Conservation (phyloP, 2,113 vertebrate genomes). For the Chrysemys picta region DNA sequence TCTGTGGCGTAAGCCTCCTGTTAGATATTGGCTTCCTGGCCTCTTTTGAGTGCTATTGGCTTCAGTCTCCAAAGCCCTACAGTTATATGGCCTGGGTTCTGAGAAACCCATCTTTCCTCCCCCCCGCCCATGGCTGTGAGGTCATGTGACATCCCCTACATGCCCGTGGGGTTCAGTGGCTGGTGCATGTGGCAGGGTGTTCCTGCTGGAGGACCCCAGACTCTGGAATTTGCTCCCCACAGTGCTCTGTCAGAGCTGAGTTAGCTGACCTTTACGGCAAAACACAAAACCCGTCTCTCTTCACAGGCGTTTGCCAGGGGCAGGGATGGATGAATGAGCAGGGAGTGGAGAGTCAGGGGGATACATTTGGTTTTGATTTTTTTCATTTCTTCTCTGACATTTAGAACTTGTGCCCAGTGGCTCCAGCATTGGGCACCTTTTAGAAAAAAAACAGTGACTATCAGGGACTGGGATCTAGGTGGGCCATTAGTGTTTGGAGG, state of each 20-base stretch:
- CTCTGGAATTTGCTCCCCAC: not conserved
- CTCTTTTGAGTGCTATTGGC: slow-evolving; percentile 58
- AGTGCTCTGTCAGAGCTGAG: not conserved
- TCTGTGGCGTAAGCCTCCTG: not conserved
- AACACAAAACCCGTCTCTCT: not conserved
- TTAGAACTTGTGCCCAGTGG: not conserved
- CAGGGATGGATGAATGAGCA: not conserved
- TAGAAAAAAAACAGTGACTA: not conserved
- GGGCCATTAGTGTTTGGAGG: not conserved
- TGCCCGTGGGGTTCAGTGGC: not conserved
- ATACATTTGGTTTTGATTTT: not conserved
- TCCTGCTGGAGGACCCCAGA: not conserved
- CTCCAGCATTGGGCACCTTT: not conserved
- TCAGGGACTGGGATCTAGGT: not conserved
- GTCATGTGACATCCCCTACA: not conserved
- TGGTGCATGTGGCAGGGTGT: not conserved
- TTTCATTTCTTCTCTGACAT: not conserved
- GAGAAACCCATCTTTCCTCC: slow-evolving; percentile 18
- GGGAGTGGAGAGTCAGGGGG: not conserved
- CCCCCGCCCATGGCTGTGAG: not conserved
- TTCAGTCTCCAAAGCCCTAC: slow-evolving; percentile 31
- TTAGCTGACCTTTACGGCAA: not conserved
- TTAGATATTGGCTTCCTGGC: slow-evolving; percentile 38
- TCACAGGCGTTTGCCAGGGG: not conserved
- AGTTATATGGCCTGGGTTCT: not conserved